Base-by-base conservation (phyloP, 1,140 invertebrate species). In the Phortica variegata region DNA sequence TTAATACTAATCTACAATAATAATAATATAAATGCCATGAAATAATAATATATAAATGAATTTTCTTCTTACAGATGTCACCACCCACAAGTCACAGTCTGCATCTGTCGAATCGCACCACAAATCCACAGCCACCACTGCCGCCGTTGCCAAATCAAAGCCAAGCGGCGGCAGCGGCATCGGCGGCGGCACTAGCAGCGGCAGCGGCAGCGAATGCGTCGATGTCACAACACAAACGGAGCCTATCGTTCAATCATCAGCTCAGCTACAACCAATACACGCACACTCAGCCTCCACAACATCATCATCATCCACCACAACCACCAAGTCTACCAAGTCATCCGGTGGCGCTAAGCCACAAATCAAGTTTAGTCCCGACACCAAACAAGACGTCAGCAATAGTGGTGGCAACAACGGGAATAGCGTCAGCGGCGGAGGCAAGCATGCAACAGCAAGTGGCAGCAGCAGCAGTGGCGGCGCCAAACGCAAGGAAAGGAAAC, bases 201-300 rank as follows among this genome's bases (percentile, higher is more conserved):
- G 52, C 52, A 47, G 32, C 52, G 46, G 12, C 62, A 4, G 34
- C 52, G 32, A 18, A 21, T 13, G 47, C 57, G 40, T 49, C 59
- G 56, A 69, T 65, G 66, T 75, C 71, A 69, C 74, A 80, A 76
- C 82, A 83, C 77, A 83, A 83, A 79, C 76, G 82, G 79, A 83
- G 81, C 75, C 82, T 82, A 56, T 83, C 82, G 73, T 83, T 83
- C 77, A 83, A 83, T 75, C 82, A 83, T 72, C 82, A 83, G 61
- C 80, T 82, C 77, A 83, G 81, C 72, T 83, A 82, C 77, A 81
- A 81, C 61, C 81, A 83, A 68, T 80, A 80, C 56, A 81, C 81
- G 62, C 81, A 80, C 75, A 75, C 66, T 65, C 77, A 77, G 57
- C 79, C 78, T 73, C 81, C 77, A 76, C 81, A 69, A 61, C 80